Conservation (phyloP, 2,888 invertebrate genomes). For the Apomyelois bistriatella region DNA sequence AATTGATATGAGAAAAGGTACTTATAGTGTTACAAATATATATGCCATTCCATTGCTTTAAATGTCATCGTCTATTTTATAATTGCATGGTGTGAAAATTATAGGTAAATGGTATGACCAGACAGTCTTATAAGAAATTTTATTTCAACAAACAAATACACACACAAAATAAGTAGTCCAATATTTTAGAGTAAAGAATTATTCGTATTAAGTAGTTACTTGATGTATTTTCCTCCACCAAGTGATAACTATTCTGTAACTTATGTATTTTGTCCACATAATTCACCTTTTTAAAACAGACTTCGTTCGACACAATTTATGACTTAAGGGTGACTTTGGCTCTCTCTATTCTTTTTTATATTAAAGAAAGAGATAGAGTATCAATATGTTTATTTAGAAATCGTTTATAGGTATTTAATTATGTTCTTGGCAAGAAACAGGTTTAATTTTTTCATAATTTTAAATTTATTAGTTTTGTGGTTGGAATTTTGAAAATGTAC, state of each 20-base stretch:
- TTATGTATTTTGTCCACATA: conserved; percentile 35
- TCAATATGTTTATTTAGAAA: conserved; percentile 57
- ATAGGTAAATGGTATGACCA: too few species aligned
- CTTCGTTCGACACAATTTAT: conserved; percentile 65
- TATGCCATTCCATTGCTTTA: too few species aligned
- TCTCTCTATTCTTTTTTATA: conserved; percentile 35
- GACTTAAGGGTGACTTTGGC: conserved; percentile 52
- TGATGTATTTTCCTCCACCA: too few species aligned
- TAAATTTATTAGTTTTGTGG: conserved; percentile 18
- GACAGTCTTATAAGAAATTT: too few species aligned
- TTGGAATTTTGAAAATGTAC: conserved; percentile 36
- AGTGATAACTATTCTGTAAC: background rate
- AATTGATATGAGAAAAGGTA: too few species aligned
- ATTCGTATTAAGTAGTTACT: too few species aligned
- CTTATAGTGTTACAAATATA: too few species aligned
- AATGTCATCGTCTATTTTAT: too few species aligned
- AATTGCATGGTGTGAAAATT: too few species aligned
- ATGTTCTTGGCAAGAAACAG: conserved; percentile 35
- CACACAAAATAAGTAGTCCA: too few species aligned
- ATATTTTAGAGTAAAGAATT: too few species aligned
- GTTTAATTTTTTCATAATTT: conserved; percentile 28
- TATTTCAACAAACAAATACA: too few species aligned
- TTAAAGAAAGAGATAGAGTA: conserved; percentile 33
- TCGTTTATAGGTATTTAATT: conserved; percentile 71
- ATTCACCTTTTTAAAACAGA: conserved; percentile 39